A percentile compares a stretch with the other conserved stretches of the same genome.
Conservation (phyloP, 2,797 vertebrate genomes). For the Manis javanica region DNA sequence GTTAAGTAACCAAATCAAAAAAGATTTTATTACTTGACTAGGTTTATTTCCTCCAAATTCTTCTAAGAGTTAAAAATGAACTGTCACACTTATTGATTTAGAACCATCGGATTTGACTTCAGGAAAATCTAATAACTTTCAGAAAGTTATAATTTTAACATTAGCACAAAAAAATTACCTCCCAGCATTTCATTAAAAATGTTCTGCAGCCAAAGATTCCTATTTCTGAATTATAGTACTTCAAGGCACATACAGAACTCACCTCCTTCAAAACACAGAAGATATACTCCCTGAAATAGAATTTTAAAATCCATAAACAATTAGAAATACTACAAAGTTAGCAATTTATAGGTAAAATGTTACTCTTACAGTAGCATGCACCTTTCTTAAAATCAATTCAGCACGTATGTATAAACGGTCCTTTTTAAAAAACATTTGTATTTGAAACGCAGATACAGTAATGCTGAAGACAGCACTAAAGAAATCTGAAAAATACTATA, state of each 20-base stretch:
- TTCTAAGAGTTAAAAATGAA: slow-evolving; percentile 74
- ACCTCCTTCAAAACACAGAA: slow-evolving; percentile 85
- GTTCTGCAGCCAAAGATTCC: slow-evolving; percentile 82
- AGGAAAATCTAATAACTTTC: slow-evolving; percentile 82
- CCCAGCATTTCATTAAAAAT: slow-evolving; percentile 77
- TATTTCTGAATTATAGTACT: slow-evolving; percentile 86
- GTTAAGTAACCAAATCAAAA: slow-evolving; percentile 67
- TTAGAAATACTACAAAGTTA: slow-evolving; percentile 89
- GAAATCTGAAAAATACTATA: slow-evolving; percentile 72
- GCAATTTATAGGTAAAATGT: slow-evolving; percentile 84
- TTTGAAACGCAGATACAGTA: slow-evolving; percentile 80
- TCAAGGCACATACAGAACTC: slow-evolving; percentile 90
- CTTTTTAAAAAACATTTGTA: slow-evolving; percentile 77
- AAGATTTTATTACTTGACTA: slow-evolving; percentile 52
- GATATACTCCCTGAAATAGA: slow-evolving; percentile 89
- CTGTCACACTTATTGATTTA: slow-evolving; percentile 75
- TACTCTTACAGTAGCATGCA: slow-evolving; percentile 85
- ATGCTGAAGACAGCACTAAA: slow-evolving; percentile 69
- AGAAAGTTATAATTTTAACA: slow-evolving; percentile 81
- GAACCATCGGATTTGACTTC: slow-evolving; percentile 83
- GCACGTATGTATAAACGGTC: slow-evolving; percentile 81
- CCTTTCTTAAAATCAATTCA: slow-evolving; percentile 83
- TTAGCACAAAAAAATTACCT: slow-evolving; percentile 81
- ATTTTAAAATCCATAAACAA: slow-evolving; percentile 85
- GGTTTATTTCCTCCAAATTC: slow-evolving; percentile 48